Percentiles rank a stretch among this genome's conserved stretches.
phyloP scores from a whole-genome alignment of 1,140 invertebrate species.

The Phymastichus coffea region DNA sequence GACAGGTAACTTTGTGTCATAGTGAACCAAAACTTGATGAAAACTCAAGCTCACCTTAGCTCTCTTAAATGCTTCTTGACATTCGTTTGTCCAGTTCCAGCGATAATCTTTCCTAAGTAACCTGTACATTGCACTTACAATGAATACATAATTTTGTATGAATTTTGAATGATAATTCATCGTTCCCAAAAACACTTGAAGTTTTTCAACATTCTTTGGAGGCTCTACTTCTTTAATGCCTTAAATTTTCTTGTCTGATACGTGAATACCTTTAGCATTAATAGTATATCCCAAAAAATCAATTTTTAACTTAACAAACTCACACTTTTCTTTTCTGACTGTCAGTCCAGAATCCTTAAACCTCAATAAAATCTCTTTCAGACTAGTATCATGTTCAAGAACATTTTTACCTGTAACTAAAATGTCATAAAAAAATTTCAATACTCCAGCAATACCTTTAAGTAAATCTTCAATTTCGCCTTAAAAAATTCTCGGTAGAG shows the following conservation, averaged over 20 bases:
- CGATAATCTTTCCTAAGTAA: background rate
- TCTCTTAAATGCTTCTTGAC: background rate
- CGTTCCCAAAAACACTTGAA: constrained; percentile 2
- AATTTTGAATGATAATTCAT: constrained; percentile 19
- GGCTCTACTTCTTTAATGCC: background rate
- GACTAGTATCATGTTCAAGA: background rate
- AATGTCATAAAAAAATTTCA: constrained; percentile 13
- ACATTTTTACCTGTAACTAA: background rate
- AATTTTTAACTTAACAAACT: background rate
- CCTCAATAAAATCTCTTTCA: background rate
- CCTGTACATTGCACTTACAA: constrained; percentile 5
- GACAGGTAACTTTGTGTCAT: background rate
- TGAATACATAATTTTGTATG: background rate
- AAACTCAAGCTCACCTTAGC: constrained; percentile 1
- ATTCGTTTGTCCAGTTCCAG: background rate
- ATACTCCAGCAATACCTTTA: background rate
- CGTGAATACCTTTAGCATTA: background rate
- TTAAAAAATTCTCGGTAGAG: constrained; percentile 6
- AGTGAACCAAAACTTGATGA: constrained; percentile 1
- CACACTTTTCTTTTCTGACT: constrained; percentile 3
- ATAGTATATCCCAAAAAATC: constrained; percentile 5
- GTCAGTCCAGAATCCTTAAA: background rate
- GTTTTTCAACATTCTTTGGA: background rate
- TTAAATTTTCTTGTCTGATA: background rate
- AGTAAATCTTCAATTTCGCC: constrained; percentile 4